Conservation (phyloP, 2,113 vertebrate species). For the cat (Felis catus) region F.catus_Fca126_mat1.0 CM031419.1:163777001-163777500, state of each 20-base stretch:
- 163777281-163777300: not conserved
- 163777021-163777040: not conserved
- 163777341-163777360: slow-evolving; percentile 63
- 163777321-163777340: slow-evolving; percentile 53
- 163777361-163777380: slow-evolving; percentile 49
- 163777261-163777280: too few species aligned
- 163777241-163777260: too few species aligned
- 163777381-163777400: slow-evolving; percentile 72
- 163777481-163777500: slow-evolving; percentile 84
- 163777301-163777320: slow-evolving; percentile 23
- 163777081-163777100: too few species aligned
- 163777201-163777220: too few species aligned
- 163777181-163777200: too few species aligned
- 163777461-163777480: slow-evolving; percentile 85
- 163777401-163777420: slow-evolving; percentile 87
- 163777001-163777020: not conserved
- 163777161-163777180: too few species aligned
- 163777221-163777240: too few species aligned
- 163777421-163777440: slow-evolving; percentile 84
- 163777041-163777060: slow-evolving; percentile 46
- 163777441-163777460: slow-evolving; percentile 83
- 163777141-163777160: too few species aligned
- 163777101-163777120: too few species aligned
- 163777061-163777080: too few species aligned
- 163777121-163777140: too few species aligned